These are phyloP conservation scores for Peromyscus nudipes DNA, from an alignment of 2,797 vertebrate genomes.

Conservation along the genomic window DNA sequence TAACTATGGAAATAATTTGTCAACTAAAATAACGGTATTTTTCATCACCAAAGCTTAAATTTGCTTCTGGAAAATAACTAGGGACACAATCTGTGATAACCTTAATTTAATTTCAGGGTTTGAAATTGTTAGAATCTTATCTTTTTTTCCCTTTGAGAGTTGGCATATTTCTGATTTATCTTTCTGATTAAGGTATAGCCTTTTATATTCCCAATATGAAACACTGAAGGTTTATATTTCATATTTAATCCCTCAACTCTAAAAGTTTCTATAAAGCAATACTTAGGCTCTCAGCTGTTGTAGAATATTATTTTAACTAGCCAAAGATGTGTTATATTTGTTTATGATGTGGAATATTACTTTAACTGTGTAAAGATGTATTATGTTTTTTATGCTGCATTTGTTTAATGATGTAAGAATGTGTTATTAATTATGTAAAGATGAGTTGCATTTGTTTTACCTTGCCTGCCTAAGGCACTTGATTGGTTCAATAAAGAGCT, in stretches of 20 bases:
- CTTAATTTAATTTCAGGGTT: conserved; percentile 51
- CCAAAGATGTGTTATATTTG: not conserved
- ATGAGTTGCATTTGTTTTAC: not conserved
- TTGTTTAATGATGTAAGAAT: not conserved
- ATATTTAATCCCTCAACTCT: not conserved
- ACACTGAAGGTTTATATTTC: not conserved
- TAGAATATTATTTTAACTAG: not conserved
- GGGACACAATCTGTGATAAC: not conserved
- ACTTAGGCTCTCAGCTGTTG: not conserved
- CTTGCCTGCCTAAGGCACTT: not conserved
- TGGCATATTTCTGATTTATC: conserved; percentile 30
- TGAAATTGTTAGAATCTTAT: conserved; percentile 21
- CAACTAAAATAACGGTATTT: conserved; percentile 36
- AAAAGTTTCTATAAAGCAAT: not conserved
- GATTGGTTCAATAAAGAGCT: not conserved
- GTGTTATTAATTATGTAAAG: not conserved
- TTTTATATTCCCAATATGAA: conserved; percentile 1
- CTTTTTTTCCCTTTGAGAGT: not conserved
- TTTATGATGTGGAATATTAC: not conserved
- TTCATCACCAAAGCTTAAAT: not conserved
- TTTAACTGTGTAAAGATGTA: not conserved
- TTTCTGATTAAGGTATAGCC: not conserved
- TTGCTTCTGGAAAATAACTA: conserved; percentile 5
- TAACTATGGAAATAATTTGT: conserved; percentile 42
- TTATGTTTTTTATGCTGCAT: not conserved